Evolutionary conservation across 2,113 vertebrate species (phyloP).

Genomic region (Oreotragus oreotragus): DNA sequence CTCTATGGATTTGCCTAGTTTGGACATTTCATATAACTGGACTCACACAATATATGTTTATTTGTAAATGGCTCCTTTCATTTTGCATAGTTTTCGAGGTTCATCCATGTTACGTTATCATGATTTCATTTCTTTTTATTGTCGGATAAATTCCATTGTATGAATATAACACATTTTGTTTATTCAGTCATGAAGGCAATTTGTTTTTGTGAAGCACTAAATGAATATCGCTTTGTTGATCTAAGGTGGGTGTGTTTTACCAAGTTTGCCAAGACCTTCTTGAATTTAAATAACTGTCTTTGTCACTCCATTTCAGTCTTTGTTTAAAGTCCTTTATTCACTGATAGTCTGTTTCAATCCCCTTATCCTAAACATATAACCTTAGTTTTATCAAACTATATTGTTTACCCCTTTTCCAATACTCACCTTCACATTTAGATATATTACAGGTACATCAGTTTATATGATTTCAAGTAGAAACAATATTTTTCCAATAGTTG

Average conservation of each 20-base stretch:
- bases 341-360: neutral
- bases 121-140: neutral
- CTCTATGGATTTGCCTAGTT: neutral
- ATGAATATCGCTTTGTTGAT: neutral
- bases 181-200: neutral
- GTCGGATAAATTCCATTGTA: neutral
- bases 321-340: neutral
- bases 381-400: neutral
- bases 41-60: neutral
- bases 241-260: neutral
- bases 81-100: neutral
- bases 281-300: neutral
- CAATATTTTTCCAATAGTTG: neutral
- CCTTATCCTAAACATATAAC: neutral
- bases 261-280: neutral
- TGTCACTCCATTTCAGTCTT: neutral
- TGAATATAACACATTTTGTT: neutral
- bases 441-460: neutral
- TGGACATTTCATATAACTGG: neutral
- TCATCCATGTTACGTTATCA: neutral
- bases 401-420: neutral
- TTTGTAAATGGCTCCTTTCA: neutral
- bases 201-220: neutral
- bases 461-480: neutral
- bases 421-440: neutral